Evolutionary conservation across 1,140 invertebrate genomes (phyloP).

Genomic region (Melipona quadrifasciata): DNA sequence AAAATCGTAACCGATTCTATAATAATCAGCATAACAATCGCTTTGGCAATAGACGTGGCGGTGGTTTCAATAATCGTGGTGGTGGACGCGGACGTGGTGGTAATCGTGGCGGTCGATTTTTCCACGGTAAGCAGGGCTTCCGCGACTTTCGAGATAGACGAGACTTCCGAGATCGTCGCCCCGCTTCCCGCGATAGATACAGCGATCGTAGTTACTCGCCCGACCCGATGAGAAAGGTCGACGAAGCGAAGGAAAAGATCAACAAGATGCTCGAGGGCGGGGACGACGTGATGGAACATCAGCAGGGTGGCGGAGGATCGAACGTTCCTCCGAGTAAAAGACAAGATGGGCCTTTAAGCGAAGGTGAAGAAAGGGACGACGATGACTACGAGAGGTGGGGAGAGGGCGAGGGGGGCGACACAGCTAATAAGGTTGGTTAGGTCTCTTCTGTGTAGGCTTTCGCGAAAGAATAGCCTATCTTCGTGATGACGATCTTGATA

Average conservation of each 20-base stretch:
- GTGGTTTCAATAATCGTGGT: slow-evolving; percentile 70
- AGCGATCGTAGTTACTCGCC: slow-evolving; percentile 84
- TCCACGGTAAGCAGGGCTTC: slow-evolving; percentile 84
- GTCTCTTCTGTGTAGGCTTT: slow-evolving; percentile 57
- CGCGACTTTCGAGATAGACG: slow-evolving; percentile 86
- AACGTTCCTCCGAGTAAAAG: slow-evolving; percentile 72
- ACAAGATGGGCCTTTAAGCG: slow-evolving; percentile 86
- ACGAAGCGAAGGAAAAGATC: slow-evolving; percentile 84
- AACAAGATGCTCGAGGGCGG: slow-evolving; percentile 84
- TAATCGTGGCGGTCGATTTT: slow-evolving; percentile 83
- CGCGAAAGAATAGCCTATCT: slow-evolving; percentile 56
- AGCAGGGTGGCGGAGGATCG: slow-evolving; percentile 53
- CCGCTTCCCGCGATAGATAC: slow-evolving; percentile 78
- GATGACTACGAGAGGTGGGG: slow-evolving; percentile 82
- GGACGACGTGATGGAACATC: slow-evolving; percentile 71
- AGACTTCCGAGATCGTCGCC: slow-evolving; percentile 78
- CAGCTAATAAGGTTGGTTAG: slow-evolving; percentile 76
- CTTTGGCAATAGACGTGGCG: slow-evolving; percentile 74
- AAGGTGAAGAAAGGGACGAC: slow-evolving; percentile 88
- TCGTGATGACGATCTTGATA: slow-evolving; percentile 60
- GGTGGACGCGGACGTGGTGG: slow-evolving; percentile 81
- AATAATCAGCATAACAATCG: slow-evolving; percentile 78
- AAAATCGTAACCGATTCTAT: slow-evolving; percentile 79
- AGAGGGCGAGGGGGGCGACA: slow-evolving; percentile 67
- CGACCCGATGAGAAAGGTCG: slow-evolving; percentile 84